A percentile compares a stretch with the other conserved stretches of the same genome.
These are phyloP conservation scores for Caenorhabditis auriculariae DNA, from an alignment of 2,888 invertebrate genomes.

Conservation along the genomic window DNA sequence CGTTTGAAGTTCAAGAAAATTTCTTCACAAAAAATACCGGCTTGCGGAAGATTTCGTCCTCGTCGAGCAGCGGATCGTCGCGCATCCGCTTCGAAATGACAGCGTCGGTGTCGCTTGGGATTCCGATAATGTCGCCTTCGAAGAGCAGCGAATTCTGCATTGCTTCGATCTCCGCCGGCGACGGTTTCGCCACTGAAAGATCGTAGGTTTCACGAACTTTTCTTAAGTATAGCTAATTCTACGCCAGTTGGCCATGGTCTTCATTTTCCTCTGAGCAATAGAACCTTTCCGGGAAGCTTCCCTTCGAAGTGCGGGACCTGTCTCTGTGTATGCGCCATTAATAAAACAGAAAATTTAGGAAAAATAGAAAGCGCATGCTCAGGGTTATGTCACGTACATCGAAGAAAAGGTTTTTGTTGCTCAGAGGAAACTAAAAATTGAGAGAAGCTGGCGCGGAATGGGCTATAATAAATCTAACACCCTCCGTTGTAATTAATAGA, in stretches of 20 bases:
- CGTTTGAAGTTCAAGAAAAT: not conserved
- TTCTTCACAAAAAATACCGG: slow-evolving; percentile 25
- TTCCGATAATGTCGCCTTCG: slow-evolving; percentile 71
- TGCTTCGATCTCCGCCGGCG: slow-evolving; percentile 51
- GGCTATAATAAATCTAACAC: no score
- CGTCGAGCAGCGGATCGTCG: slow-evolving; percentile 41
- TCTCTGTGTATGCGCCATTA: no score
- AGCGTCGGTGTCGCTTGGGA: slow-evolving; percentile 37
- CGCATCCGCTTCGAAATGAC: slow-evolving; percentile 30
- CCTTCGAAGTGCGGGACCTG: no score
- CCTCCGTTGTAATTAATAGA: no score
- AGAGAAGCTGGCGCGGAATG: no score
- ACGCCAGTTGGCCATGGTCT: not conserved
- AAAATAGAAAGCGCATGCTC: no score
- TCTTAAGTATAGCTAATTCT: no score
- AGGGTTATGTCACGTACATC: no score
- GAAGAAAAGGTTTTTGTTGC: no score
- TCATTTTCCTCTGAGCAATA: not conserved
- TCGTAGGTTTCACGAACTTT: not conserved
- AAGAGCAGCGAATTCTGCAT: slow-evolving; percentile 63
- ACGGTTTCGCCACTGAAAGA: slow-evolving; percentile 46
- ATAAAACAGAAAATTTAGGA: no score
- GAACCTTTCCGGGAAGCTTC: no score
- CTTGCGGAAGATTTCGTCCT: slow-evolving; percentile 40
- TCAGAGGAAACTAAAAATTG: no score